phyloP scores from a whole-genome alignment of 2,888 invertebrate genomes.

The Diarsia rubi region DNA sequence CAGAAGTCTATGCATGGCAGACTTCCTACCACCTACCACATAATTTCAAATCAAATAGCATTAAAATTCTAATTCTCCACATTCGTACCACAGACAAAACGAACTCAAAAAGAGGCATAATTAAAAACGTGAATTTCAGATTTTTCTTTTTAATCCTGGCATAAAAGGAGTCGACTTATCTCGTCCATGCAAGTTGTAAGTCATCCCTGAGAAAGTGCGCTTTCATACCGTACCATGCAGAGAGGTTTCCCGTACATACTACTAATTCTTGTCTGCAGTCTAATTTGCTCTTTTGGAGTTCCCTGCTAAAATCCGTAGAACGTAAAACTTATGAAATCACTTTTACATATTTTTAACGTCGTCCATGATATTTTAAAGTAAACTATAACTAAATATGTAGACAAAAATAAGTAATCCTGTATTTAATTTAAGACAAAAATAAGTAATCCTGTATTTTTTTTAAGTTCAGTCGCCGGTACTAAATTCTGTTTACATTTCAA shows the following conservation, averaged over 20 bases:
- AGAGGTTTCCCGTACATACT: constrained; percentile 9
- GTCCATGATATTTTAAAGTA: neutral
- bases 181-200: constrained; percentile 55
- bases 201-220: constrained; percentile 37
- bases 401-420: neutral
- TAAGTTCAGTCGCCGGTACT: too few species aligned
- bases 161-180: constrained; percentile 46
- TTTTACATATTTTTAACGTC: neutral
- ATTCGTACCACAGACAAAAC: neutral
- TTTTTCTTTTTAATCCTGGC: constrained; percentile 34
- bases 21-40: neutral
- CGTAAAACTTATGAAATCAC: neutral
- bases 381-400: neutral
- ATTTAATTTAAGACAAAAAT: too few species aligned
- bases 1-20: neutral
- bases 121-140: constrained; percentile 37
- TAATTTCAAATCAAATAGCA: neutral
- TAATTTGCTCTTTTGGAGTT: constrained; percentile 52
- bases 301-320: neutral
- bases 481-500: neutral
- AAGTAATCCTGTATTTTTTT: too few species aligned
- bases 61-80: too few species aligned
- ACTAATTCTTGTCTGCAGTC: constrained; percentile 48
- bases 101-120: constrained; percentile 8
- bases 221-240: constrained; percentile 28